Evolutionary conservation across 2,797 vertebrate species (phyloP).

Genomic region (Rhincodon typus): DNA sequence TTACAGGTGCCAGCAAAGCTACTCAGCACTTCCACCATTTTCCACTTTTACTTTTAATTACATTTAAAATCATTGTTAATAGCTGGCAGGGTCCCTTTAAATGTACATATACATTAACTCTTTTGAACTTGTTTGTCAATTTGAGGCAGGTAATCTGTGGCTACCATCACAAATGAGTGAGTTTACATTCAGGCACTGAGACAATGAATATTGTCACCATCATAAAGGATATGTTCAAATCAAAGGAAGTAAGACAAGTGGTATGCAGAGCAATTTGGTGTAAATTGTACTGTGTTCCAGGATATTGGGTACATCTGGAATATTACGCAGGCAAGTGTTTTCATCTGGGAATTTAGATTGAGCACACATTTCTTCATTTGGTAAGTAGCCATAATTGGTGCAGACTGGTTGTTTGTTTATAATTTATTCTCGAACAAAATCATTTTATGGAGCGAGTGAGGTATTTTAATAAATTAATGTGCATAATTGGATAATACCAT

Average conservation of each 20-base stretch:
- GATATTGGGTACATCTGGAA: conserved; percentile 16
- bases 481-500: background rate
- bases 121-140: background rate
- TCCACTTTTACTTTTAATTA: background rate
- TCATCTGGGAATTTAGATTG: background rate
- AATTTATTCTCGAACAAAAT: background rate
- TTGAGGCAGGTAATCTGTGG: background rate
- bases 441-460: background rate
- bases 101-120: background rate
- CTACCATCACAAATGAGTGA: background rate
- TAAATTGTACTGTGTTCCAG: background rate
- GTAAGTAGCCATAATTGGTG: background rate
- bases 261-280: background rate
- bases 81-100: background rate
- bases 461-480: background rate
- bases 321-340: background rate
- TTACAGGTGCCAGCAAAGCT: background rate
- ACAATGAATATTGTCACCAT: background rate
- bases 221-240: background rate
- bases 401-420: conserved; percentile 5
- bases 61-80: conserved; percentile 9
- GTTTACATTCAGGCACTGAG: background rate
- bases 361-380: conserved; percentile 23
- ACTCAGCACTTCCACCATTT: background rate
- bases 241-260: background rate